Conservation (phyloP, 2,888 invertebrate genomes). For the Mesodorylaimus sp. region DNA sequence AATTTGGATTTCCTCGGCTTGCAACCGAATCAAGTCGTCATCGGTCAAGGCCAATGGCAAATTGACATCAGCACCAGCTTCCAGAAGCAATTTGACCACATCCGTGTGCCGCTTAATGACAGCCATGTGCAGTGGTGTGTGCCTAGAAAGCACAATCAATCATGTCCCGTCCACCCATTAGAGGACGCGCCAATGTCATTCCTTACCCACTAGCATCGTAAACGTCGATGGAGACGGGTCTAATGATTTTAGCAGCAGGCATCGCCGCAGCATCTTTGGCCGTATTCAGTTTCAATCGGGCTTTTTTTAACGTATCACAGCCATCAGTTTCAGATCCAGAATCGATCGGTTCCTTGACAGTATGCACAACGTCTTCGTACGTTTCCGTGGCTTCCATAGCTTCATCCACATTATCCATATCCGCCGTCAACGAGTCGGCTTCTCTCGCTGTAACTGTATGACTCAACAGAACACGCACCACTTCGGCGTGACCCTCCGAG, state of each 20-base stretch:
- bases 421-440: not conserved
- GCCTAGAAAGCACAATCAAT: too few species aligned
- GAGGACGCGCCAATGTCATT: too few species aligned
- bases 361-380: not conserved
- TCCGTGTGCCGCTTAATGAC: not conserved
- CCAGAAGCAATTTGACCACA: slow-evolving; percentile 9
- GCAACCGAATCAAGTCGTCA: slow-evolving; percentile 9
- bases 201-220: slow-evolving; percentile 1
- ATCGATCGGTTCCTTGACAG: not conserved
- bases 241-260: not conserved
- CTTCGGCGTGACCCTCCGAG: slow-evolving; percentile 51
- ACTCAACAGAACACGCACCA: slow-evolving; percentile 56
- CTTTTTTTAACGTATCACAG: not conserved
- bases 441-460: slow-evolving; percentile 44
- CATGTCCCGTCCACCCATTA: too few species aligned
- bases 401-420: not conserved
- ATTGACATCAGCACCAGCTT: slow-evolving; percentile 60
- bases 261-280: too few species aligned
- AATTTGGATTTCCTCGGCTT: slow-evolving; percentile 18
- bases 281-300: not conserved
- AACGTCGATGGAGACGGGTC: not conserved
- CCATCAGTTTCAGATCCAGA: not conserved
- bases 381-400: not conserved
- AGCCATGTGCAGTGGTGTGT: slow-evolving; percentile 26
- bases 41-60: slow-evolving; percentile 39